phyloP scores from a whole-genome alignment of 2,113 vertebrate genomes.

The Athene noctua region DNA sequence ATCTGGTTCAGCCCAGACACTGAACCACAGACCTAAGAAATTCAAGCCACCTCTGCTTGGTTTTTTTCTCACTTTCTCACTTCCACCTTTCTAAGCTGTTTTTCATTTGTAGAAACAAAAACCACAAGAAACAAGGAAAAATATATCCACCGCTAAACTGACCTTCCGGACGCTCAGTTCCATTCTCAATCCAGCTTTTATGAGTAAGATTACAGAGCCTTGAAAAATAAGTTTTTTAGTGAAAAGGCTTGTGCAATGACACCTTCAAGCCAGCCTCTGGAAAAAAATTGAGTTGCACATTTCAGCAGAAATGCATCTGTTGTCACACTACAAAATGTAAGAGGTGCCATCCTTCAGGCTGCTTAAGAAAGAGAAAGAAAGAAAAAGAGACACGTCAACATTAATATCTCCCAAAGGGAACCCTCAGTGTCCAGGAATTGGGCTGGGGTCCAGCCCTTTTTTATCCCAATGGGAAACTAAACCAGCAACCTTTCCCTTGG shows the following conservation, averaged over 20 bases:
- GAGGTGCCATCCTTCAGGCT: neutral
- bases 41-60: neutral
- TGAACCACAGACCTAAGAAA: neutral
- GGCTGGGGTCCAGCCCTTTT: neutral
- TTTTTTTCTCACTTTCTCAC: neutral
- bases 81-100: neutral
- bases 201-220: neutral
- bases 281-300: neutral
- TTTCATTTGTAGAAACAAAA: neutral
- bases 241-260: neutral
- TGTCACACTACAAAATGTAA: neutral
- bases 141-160: neutral
- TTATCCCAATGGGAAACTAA: neutral
- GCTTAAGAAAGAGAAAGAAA: neutral
- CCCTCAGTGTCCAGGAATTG: neutral
- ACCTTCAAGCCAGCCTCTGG: neutral
- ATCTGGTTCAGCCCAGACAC: neutral
- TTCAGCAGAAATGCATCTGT: neutral
- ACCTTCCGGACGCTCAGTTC: neutral
- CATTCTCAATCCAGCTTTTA: neutral
- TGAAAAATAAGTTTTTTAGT: neutral
- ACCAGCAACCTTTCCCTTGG: neutral
- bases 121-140: neutral
- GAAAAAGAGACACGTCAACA: neutral
- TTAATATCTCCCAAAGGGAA: neutral